These are phyloP conservation scores for Argentina silus DNA, from an alignment of 2,797 vertebrate species.

Conservation along the genomic window DNA sequence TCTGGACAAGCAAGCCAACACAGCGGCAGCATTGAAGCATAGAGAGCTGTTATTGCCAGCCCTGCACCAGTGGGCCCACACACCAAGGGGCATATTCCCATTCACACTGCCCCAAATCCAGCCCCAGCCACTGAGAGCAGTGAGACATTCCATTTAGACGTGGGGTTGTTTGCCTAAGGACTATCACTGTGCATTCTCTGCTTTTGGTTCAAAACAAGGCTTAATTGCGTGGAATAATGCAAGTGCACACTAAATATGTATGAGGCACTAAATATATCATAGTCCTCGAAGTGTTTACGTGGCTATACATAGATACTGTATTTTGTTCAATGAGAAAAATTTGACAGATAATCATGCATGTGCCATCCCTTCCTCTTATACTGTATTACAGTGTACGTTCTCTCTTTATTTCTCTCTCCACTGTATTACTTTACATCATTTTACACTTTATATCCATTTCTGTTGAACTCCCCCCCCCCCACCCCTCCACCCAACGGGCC, in stretches of 20 bases:
- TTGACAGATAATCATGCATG: conserved; percentile 18
- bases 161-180: conserved; percentile 47
- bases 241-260: conserved; percentile 48
- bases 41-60: background rate
- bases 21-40: background rate
- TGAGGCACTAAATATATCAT: conserved; percentile 43
- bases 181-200: conserved; percentile 28
- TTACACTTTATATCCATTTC: background rate
- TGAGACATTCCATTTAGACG: conserved; percentile 36
- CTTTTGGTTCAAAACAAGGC: conserved; percentile 40
- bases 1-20: background rate
- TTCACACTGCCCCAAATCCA: conserved; percentile 19
- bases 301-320: background rate
- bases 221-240: conserved; percentile 57
- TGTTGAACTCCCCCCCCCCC: background rate
- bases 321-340: conserved; percentile 18
- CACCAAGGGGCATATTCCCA: background rate
- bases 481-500: conserved; percentile 28
- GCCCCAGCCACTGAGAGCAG: conserved; percentile 29
- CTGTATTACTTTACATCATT: conserved; percentile 32
- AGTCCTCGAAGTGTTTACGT: conserved; percentile 13
- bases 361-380: background rate
- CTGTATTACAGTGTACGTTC: conserved; percentile 13
- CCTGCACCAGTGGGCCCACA: background rate
- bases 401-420: conserved; percentile 54